These are phyloP conservation scores for Hypomecis atomaria DNA, from an alignment of 2,888 invertebrate genomes.

Conservation along the genomic window DNA sequence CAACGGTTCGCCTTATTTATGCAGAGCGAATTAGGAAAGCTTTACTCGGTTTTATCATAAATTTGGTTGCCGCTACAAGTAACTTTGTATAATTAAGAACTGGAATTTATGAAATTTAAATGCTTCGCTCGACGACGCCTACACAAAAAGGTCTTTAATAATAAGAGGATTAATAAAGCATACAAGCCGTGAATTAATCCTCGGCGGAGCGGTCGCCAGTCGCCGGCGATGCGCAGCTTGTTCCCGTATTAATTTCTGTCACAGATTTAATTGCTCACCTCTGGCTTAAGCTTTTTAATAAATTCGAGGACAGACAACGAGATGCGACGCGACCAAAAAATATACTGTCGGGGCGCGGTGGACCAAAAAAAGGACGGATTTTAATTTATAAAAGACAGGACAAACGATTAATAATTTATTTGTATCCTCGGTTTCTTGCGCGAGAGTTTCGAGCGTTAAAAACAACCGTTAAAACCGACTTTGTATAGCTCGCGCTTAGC, in stretches of 20 bases:
- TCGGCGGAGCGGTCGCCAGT: slow-evolving; percentile 53
- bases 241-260: slow-evolving; percentile 81
- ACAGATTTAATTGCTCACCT: slow-evolving; percentile 82
- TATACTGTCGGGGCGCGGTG: slow-evolving; percentile 63
- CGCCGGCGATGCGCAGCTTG: slow-evolving; percentile 59
- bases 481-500: slow-evolving; percentile 83
- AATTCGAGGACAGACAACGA: slow-evolving; percentile 80
- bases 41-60: slow-evolving; percentile 19
- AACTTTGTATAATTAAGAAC: slow-evolving; percentile 28
- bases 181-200: slow-evolving; percentile 70
- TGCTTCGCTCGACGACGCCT: slow-evolving; percentile 29
- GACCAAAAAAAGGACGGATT: slow-evolving; percentile 79
- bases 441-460: slow-evolving; percentile 81
- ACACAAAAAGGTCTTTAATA: slow-evolving; percentile 53
- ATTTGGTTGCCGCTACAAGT: slow-evolving; percentile 12
- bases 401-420: slow-evolving; percentile 86
- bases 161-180: slow-evolving; percentile 71
- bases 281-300: slow-evolving; percentile 82
- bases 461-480: slow-evolving; percentile 84
- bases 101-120: slow-evolving; percentile 30
- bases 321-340: slow-evolving; percentile 78
- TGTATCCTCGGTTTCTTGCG: slow-evolving; percentile 81
- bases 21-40: slow-evolving; percentile 22
- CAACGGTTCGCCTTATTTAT: slow-evolving; percentile 18
- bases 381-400: slow-evolving; percentile 85